Evolutionary conservation across 2,888 invertebrate species (phyloP), one percentile per base, ranked within the genome.

Genomic region (Athalia rosae): DNA sequence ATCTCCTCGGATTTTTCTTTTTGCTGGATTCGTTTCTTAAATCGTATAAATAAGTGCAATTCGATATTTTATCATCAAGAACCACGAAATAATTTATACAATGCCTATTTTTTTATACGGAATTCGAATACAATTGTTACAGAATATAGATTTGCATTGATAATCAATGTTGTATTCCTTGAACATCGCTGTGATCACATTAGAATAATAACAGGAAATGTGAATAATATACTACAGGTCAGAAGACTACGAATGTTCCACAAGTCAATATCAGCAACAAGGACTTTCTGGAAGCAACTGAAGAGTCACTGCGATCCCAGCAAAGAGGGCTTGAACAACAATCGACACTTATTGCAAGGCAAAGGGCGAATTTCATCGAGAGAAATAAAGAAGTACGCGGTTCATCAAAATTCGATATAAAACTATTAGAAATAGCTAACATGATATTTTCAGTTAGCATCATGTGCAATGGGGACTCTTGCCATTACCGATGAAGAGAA

Each of bases 401-500:
- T 58, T 45, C 28, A 15, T 67, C 13, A 9, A n/a, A 64, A 5
- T 45, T 47, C n/a, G 4, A 41, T 62, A 8, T 41, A n/a, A 47
- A 47, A 9, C 8, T 63, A 13, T 64, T 43, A 7, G 41, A 9
- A 13, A 8, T 62, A 6, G 8, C 8, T 28, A 41, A 63, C 15
- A 5, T 47, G 5, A 28, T 63, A 64, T 56, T 5, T 4, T 64
- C 13, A 76, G 76, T 28, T 76, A 28, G 76, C 76, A 59, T 63
- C 76, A 28, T 64, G 64, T 13, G 53, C 76, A 8, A 53, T 56
- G 76, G 76, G 64, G 41, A 71, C 43, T 58, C 66, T 78, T 8
- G 58, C 78, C 11, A 64, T 78, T 13, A 78, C 78, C 15, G 78
- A 78, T 15, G 78, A 78, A 48, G 78, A 78, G 69, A 76, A 78